Base-by-base conservation (phyloP, 2,888 invertebrate genomes). In the Phengaris arion region DNA sequence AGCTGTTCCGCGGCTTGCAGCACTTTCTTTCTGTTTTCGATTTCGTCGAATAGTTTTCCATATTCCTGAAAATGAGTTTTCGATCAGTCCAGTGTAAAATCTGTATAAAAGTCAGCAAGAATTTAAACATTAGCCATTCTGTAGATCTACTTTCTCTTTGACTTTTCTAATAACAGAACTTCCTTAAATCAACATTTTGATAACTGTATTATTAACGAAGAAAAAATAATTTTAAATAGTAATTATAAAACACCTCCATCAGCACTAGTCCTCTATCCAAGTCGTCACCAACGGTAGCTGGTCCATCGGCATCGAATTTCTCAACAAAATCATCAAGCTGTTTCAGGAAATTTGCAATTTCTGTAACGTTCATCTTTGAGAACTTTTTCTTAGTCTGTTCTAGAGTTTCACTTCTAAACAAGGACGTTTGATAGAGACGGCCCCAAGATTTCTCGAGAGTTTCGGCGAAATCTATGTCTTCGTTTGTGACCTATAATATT, bases 321-420 rank as follows among this genome's bases (percentile, higher is more conserved):
- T 95, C 94, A 0, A 96, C 94, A 86, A 98, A 98, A 0, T 94
- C 94, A 48, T 94, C 93, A 5, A 95, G 82, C 75, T 96, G 94
- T 57, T 94, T 87, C 57, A 94, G 88, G 88, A 97, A 97, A 46
- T 94, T 94, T 0, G 94, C 91, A 77, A 98, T 98, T 87, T 98
- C 96, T 0, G 94, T 91, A 74, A 96, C 94, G 55, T 97, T 98
- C 82, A 98, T 94, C 83, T 96, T 95, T 10, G 97, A 97, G 89
- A 98, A 98, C 83, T 97, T 96, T 75, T 96, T 96, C 85, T 98
- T 98, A n/a, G 97, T 97, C 76, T 96, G 95, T 83, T 96, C 96
- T 57, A 97, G 87, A 2, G 96, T 96, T 77, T 95, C 94, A 12
- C 94, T 94, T 75, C 97, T 94, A 87, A 95, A 96, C 7, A 97